Evolutionary conservation across 1,140 invertebrate species (phyloP), one percentile per base, ranked within the genome.

Genomic region (Carposina sasakii): DNA sequence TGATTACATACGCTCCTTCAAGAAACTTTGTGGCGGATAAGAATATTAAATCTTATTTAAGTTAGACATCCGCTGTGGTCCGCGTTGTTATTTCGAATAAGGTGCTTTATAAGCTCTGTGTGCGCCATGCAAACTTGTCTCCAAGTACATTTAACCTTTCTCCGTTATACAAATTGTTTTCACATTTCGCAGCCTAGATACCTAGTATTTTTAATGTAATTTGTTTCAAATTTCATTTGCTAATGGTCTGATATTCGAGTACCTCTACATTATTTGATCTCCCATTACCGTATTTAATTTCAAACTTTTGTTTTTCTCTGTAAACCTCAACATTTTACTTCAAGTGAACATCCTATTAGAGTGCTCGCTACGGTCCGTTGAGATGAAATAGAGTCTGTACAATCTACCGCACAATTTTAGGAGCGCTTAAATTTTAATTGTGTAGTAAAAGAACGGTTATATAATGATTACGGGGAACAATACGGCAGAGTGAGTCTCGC

Each of bases 11-110:
- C 81, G 71, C 77, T 81, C 65, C 71, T 78, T 66, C 67, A 69
- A 64, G 60, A 73, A 79, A 75, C 72, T 84, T 74, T 65, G 67
- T 71, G 68, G 58, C 63, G 66, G 76, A 76, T 76, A 75, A 67
- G 75, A 84, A 84, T 84, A 81, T 81, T 82, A 81, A 84, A 84
- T 82, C 75, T 79, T 79, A 81, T 84, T 84, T 84, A 81, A 84
- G 63, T 81, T 79, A 76, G 75, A 78, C 70, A 75, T 74, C 73
- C 67, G 67, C 71, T 47, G 65, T 61, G 69, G 64, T 69, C 74
- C 60, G 61, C 67, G 63, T 73, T 78, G 76, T 79, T 81, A 76
- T 79, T 75, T 78, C 71, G 64, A 69, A 72, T 73, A 72, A 74
- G 67, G 68, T 71, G 67, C 63, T 77, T 76, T 76, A 70, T 72